A percentile compares a stretch with the other conserved stretches of the same genome.
phyloP scores from a whole-genome alignment of 1,140 invertebrate genomes.

The Reticulitermes speratus region DNA sequence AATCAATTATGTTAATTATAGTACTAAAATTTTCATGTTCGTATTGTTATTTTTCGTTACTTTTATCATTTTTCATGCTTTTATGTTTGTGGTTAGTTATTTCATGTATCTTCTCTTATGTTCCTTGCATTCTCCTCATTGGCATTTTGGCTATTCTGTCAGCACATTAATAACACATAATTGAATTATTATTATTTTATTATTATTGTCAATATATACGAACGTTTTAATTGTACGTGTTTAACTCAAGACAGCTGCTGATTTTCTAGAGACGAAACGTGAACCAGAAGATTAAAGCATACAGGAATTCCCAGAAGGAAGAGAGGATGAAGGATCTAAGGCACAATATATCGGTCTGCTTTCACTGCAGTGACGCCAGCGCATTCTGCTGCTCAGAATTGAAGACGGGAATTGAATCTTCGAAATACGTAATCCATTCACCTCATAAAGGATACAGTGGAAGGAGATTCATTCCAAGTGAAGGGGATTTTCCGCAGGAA shows the following conservation, averaged over 20 bases:
- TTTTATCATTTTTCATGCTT: no score
- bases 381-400: background rate
- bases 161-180: no score
- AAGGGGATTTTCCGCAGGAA: constrained; percentile 14
- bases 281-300: background rate
- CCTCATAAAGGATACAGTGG: background rate
- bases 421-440: constrained; percentile 12
- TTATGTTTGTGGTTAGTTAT: no score
- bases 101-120: no score
- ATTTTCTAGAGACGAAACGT: background rate
- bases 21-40: no score
- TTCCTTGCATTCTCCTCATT: no score
- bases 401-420: constrained; percentile 3
- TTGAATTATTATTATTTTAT: background rate
- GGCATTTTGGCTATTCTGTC: no score
- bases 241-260: background rate
- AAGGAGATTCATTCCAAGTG: constrained; percentile 2
- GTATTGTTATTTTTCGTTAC: no score
- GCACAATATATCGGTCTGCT: background rate
- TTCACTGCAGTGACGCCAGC: background rate
- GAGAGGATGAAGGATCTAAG: background rate
- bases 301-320: background rate
- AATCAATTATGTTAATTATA: no score
- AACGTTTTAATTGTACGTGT: background rate
- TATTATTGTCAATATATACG: background rate